phyloP scores from a whole-genome alignment of 2,797 vertebrate genomes.

The Presbytis comata region DNA sequence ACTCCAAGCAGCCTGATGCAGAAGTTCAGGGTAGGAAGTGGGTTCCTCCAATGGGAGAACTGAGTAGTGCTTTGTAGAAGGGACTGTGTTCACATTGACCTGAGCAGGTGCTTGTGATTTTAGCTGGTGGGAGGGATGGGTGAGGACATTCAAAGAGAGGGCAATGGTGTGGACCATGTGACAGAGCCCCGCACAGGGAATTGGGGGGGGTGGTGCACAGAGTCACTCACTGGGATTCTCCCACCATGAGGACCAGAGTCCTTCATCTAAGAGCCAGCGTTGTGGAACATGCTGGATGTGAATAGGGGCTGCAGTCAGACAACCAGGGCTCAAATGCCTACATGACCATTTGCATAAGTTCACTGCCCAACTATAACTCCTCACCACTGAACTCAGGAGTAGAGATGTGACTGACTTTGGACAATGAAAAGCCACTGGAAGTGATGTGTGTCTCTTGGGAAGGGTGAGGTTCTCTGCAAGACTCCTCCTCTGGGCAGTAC shows the following conservation, averaged over 20 bases:
- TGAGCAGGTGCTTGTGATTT: too few relatives aligned
- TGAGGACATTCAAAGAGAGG: background rate
- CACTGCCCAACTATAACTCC: accelerated
- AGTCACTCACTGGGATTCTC: background rate
- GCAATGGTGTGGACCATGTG: accelerated
- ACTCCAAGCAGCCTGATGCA: background rate
- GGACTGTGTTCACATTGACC: accelerated
- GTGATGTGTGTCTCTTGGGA: background rate
- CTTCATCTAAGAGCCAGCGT: accelerated
- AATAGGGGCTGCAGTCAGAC: background rate
- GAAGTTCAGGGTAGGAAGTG: background rate
- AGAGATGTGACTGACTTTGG: background rate
- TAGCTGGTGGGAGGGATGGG: accelerated
- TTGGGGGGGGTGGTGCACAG: background rate
- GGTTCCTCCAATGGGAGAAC: accelerated
- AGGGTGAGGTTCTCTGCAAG: background rate
- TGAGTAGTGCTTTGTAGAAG: accelerated
- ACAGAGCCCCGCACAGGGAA: accelerated
- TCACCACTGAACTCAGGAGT: accelerated
- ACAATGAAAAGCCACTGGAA: background rate
- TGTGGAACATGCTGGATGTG: background rate
- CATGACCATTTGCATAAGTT: background rate
- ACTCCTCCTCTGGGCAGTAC: accelerated
- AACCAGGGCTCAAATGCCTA: background rate
- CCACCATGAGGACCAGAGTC: background rate